phyloP scores from a whole-genome alignment of 2,888 invertebrate genomes.

The Philereme transversata region DNA sequence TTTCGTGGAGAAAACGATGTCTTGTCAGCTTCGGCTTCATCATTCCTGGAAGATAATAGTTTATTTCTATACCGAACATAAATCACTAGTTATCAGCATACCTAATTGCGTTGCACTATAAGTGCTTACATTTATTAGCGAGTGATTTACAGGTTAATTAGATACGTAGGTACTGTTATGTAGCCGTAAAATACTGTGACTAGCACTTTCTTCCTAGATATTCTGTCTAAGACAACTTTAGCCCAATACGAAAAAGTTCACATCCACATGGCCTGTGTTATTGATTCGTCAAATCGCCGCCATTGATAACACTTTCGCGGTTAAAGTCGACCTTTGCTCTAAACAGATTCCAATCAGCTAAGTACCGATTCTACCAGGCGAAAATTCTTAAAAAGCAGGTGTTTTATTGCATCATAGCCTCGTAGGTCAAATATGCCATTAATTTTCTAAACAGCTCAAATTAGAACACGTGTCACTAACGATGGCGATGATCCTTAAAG shows the following conservation, averaged over 20 bases:
- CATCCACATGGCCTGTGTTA: slow-evolving; percentile 58
- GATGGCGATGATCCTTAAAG: slow-evolving; percentile 7
- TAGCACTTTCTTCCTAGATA: too few relatives aligned
- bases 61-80: slow-evolving; percentile 17
- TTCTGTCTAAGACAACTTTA: slow-evolving; percentile 6
- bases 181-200: too few relatives aligned
- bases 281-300: slow-evolving; percentile 73
- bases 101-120: neutral
- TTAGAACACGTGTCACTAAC: slow-evolving; percentile 43
- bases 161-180: too few relatives aligned
- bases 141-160: neutral
- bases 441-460: slow-evolving; percentile 37
- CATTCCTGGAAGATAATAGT: slow-evolving; percentile 69
- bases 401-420: slow-evolving; percentile 1
- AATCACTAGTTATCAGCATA: slow-evolving; percentile 9
- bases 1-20: slow-evolving; percentile 62
- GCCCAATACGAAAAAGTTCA: slow-evolving; percentile 16
- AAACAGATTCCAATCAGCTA: slow-evolving; percentile 3
- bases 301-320: slow-evolving; percentile 54
- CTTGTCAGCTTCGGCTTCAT: slow-evolving; percentile 70
- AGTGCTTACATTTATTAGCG: slow-evolving; percentile 8
- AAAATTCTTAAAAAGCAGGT: neutral
- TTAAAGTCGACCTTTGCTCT: slow-evolving; percentile 37
- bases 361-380: neutral
- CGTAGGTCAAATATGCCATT: slow-evolving; percentile 16